A percentile compares a stretch with the other conserved stretches of the same genome.
Evolutionary conservation across 2,888 invertebrate genomes (phyloP).

Genomic region (Rutpela maculata): DNA sequence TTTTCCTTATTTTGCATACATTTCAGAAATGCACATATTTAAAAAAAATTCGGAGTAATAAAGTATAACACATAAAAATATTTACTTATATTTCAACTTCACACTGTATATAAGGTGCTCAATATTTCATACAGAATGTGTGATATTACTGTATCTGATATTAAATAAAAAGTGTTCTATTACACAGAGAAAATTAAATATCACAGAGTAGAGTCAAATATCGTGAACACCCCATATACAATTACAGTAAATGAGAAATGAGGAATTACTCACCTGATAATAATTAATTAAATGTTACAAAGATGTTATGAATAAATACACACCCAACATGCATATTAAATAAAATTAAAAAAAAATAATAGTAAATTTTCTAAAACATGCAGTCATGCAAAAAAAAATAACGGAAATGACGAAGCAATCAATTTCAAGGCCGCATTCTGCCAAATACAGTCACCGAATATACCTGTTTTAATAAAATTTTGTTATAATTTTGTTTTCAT

Average conservation of each 20-base stretch:
- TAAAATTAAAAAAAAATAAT: slow-evolving; percentile 14
- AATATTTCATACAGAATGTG: neutral
- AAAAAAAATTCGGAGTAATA: no score
- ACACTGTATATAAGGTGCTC: neutral
- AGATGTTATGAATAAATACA: slow-evolving; percentile 31
- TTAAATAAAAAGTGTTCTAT: no score
- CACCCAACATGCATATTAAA: slow-evolving; percentile 27
- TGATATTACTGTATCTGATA: neutral
- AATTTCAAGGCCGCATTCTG: slow-evolving; percentile 17
- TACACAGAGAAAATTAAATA: no score
- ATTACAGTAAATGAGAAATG: slow-evolving; percentile 29
- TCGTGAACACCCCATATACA: slow-evolving; percentile 16
- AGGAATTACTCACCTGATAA: slow-evolving; percentile 30
- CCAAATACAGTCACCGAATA: slow-evolving; percentile 15
- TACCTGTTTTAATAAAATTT: neutral
- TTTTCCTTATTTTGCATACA: no score
- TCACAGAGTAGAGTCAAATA: neutral
- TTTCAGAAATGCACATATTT: no score
- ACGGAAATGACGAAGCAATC: slow-evolving; percentile 9
- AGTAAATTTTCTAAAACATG: neutral
- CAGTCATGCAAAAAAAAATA: slow-evolving; percentile 19
- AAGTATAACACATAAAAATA: no score
- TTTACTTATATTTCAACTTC: neutral
- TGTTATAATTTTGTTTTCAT: neutral
- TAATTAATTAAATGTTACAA: slow-evolving; percentile 1